phyloP scores from a whole-genome alignment of 2,113 vertebrate genomes.

The Caretta caretta region DNA sequence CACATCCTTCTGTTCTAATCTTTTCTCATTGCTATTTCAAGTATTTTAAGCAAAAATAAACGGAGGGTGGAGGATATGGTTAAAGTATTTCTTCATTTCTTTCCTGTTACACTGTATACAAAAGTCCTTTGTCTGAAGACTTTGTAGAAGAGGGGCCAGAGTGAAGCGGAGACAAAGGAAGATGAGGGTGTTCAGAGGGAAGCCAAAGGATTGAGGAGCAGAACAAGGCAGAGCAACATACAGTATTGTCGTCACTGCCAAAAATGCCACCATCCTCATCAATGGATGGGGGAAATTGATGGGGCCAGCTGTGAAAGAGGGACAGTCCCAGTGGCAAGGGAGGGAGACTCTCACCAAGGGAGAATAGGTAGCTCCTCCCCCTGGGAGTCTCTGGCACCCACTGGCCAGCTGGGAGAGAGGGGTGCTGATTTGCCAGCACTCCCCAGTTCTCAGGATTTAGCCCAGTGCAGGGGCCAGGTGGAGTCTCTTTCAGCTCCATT shows the following conservation, averaged over 20 bases:
- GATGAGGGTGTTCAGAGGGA: neutral
- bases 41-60: neutral
- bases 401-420: neutral
- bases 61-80: neutral
- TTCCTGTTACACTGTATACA: neutral
- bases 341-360: neutral
- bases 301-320: neutral
- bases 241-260: neutral
- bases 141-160: neutral
- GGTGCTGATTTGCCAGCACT: neutral
- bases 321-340: neutral
- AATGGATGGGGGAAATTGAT: neutral
- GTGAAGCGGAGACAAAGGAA: neutral
- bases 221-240: accelerated
- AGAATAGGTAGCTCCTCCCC: neutral
- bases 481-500: neutral
- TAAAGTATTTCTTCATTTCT: neutral
- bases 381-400: neutral
- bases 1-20: neutral
- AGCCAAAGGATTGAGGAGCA: neutral
- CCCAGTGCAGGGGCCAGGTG: neutral
- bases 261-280: neutral
- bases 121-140: neutral
- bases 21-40: neutral
- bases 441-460: neutral